Base-by-base conservation (phyloP, 2,888 invertebrate species). In the Thereva nobilitata region DNA sequence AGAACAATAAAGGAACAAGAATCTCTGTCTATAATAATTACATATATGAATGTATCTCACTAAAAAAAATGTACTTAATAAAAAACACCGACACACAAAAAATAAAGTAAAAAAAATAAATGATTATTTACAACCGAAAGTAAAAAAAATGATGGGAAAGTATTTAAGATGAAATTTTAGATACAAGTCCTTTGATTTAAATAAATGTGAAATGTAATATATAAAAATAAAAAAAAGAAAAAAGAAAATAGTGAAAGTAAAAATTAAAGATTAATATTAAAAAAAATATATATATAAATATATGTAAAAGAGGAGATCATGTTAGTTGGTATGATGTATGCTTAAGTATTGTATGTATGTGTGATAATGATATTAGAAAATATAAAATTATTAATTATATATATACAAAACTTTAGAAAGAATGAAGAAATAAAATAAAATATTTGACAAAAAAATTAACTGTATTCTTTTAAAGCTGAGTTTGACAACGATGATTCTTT, bases 171-270 rank as follows among this genome's bases (percentile, higher is more conserved):
- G 34, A 47, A 49, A 37, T 59, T 59, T 59, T 59, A 59, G 59
- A 59, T 59, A 59, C 59, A 47, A 23, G 23, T 23, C 23, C 23
- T 23, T 23, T 23, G 23, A 23, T 56, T 38, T 49, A 59, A 35
- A 47, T 59, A 59, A 47, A 38, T 59, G 59, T 47, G 49, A 59
- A 49, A 23, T 59, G 59, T 59, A 59, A 59, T 59, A 59, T 59
- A 59, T 47, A 23, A 9, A 59, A 12, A 49, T 45, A 47, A 6
- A 12, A 59, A 23, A 23, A 23, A 23, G 1, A 23, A 2, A 23
- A 10, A 37, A 47, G 45, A 44, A 6, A n/a, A 10, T 45, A 23
- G 23, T 23, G 23, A 23, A 59, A 12, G 59, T 47, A 47, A 10
- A 12, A 59, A 10, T 45, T 59, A 59, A 44, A n/a, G 10, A 10